Percentiles rank a stretch among this genome's conserved stretches.
Evolutionary conservation across 2,113 vertebrate genomes (phyloP).

Genomic region (Cricetomys ansorgei): DNA sequence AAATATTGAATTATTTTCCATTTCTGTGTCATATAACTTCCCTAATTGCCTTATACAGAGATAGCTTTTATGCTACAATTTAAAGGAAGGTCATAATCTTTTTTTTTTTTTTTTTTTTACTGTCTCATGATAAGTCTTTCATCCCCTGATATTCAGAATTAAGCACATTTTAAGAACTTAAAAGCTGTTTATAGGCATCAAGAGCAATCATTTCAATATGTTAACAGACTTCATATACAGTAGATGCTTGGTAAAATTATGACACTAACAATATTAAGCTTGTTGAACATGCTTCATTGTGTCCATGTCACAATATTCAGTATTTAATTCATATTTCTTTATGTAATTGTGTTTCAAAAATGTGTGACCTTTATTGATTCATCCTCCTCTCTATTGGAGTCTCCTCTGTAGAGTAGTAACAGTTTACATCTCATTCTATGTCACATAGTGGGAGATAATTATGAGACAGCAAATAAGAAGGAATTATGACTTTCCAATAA

Average conservation of each 20-base stretch:
- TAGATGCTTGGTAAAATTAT: not conserved
- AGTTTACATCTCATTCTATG: not conserved
- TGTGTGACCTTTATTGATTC: not conserved
- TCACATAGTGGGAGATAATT: not conserved
- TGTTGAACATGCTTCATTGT: not conserved
- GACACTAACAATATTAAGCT: not conserved
- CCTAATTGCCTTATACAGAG: not conserved
- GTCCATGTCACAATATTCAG: not conserved
- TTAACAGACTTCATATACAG: not conserved
- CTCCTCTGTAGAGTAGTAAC: not conserved
- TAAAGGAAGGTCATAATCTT: constrained; percentile 53
- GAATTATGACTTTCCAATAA: constrained; percentile 51
- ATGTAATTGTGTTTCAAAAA: not conserved
- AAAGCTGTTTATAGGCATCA: constrained; percentile 53
- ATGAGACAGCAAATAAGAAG: constrained; percentile 43
- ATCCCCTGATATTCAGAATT: constrained; percentile 61
- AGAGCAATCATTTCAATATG: not conserved
- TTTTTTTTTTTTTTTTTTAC: not conserved
- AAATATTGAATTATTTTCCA: not conserved
- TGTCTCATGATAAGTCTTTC: constrained; percentile 5
- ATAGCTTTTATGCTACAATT: not conserved
- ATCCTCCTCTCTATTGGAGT: not conserved
- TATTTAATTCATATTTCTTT: not conserved
- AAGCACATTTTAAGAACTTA: constrained; percentile 57
- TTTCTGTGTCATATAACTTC: not conserved